Base-by-base conservation (phyloP, 35 echinoderm and acorn worm species). In the Acanthaster planci region DNA sequence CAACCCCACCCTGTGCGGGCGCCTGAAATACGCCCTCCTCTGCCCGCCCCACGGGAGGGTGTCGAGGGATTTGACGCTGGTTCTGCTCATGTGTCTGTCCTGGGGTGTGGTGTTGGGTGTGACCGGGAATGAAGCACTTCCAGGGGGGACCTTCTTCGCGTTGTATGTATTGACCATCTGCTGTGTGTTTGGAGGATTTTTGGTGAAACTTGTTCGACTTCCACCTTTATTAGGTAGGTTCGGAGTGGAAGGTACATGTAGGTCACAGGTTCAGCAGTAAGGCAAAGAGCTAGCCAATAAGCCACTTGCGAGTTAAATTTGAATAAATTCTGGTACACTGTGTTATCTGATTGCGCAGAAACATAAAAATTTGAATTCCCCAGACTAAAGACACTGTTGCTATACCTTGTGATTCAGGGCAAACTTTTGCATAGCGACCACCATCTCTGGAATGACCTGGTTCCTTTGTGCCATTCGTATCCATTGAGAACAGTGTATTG, bases 111-210 rank as follows among this genome's bases (percentile, higher is more conserved):
- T 97, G 39, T 97, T 91, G 95, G 78, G 88, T 40, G 80, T 93
- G 2, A 85, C 91, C 2, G 95, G 95, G 30, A 82, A 84, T 39
- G 91, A 83, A 37, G 88, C 91, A 5, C 76, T 97, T 6, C 95
- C 95, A 21, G 95, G 95, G 34, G 95, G 95, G 2, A 97, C 90
- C 56, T 57, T 97, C 29, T 97, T 97, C 90, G 92, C 91, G 37
- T 88, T 97, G 36, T 97, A 87, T 67, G 76, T 93, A 7, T 38
- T 97, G 36, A 58, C 87, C 8, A 78, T 97, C 29, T 22, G 76
- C 56, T 89, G 88, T 67, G 81, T 86, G 47, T 42, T 93, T 86
- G 91, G 91, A 72, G 95, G 95, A 55, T 79, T 87, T 52, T 36
- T 88, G 54, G 52, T 93, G 17, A 81, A 90, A 52, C 52, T 90